Evolutionary conservation across 2,888 invertebrate genomes (phyloP), one percentile per base, ranked within the genome.

Genomic region (Hypolimnas misippus): DNA sequence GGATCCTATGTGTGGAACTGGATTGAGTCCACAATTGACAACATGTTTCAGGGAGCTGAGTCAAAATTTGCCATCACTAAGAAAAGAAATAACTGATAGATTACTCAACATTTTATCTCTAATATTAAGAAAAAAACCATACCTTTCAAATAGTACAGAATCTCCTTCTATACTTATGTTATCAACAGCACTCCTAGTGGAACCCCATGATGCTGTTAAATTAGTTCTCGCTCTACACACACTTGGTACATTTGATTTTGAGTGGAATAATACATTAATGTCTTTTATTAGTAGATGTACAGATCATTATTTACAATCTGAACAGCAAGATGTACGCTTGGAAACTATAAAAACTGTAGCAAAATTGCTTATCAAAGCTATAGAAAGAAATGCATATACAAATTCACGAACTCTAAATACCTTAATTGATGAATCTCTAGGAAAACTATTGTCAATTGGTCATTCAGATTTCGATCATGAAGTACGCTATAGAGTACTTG

Each of bases 311-410:
- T 92, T 99, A 52, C 95, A 95, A 3, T 97, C 97, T 76, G 98
- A 99, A 74, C 96, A 97, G 73, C 96, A 97, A 69, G 98, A 98
- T 80, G 96, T 99, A 38, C 79, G 92, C 3, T 87, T 98, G 69
- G 98, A 99, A 89, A 97, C 99, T 1, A 99, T 99, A 0, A 95
- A 96, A 78, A 99, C 99, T 0, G 98, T 98, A 73, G 97, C 98
- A 35, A 95, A 96, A 61, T 92, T 99, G 33, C 91, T 99, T 8
- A 94, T 96, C 61, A 95, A 98, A 65, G 96, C 98, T 0, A 94
- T 98, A 19, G 95, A 95, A 76, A 91, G 93, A 66, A 92, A 93
- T 16, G 83, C 90, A 46, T 94, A 93, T 73, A 94, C 94, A 65
- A 94, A 95, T 65, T 96, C 97, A 0, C 95, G 96, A 70, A 97